phyloP scores from a whole-genome alignment of 1,140 invertebrate species.

The Marisa cornuarietis region DNA sequence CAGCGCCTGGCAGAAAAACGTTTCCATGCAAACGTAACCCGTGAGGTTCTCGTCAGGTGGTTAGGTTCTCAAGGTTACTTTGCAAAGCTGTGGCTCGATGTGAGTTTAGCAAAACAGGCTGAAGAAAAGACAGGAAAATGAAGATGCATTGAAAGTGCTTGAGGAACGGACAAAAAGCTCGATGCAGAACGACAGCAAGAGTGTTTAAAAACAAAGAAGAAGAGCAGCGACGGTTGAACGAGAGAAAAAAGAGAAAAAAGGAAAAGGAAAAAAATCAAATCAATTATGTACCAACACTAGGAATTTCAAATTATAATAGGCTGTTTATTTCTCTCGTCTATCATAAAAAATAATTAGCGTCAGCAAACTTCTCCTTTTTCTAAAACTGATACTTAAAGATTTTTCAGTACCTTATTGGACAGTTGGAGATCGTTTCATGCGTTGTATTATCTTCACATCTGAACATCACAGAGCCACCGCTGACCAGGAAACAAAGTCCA shows the following conservation, averaged over 20 bases:
- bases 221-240: no score
- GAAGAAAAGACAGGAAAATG: neutral
- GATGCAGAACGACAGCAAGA: neutral
- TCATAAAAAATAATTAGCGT: no score
- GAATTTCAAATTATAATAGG: neutral
- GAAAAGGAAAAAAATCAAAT: neutral
- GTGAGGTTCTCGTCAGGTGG: neutral
- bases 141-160: neutral
- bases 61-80: no score
- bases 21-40: neutral
- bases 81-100: neutral
- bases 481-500: no score
- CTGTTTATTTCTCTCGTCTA: no score
- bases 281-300: neutral
- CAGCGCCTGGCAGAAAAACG: neutral
- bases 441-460: no score
- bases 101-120: neutral
- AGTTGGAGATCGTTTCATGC: no score
- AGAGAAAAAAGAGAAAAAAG: neutral
- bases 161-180: neutral
- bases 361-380: no score
- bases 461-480: no score
- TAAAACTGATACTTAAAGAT: no score
- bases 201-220: neutral
- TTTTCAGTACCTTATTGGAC: no score